Evolutionary conservation across 2,113 vertebrate genomes (phyloP), one percentile per base, ranked within the genome.

Genomic region (Romanogobio albipinnatus): DNA sequence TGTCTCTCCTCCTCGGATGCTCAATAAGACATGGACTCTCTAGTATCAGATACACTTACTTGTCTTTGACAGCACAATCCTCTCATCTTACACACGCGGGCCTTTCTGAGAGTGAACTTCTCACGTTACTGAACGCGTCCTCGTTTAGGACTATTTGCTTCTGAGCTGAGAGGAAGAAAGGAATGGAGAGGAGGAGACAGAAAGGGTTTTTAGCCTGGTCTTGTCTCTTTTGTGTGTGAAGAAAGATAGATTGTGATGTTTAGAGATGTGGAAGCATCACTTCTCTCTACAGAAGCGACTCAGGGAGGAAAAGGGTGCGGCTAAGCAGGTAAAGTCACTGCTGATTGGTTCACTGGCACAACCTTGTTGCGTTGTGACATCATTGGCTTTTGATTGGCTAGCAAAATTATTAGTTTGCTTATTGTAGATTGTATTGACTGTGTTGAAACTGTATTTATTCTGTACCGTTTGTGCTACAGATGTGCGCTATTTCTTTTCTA

Each of bases 81-180:
- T 70, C 79, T 85, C 76, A 19, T 51, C 22, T 66, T 66, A 81
- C 84, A 81, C 68, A 61, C 61, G 87, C 70, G n/a, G 33, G 70
- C 45, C 71, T 81, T 51, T 75, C 62, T 45, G 82, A 76, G 81
- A 43, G 83, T 47, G 53, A 6, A 87, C 61, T 84, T 83, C 83
- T 91, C 89, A 88, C 86, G 87, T 92, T 89, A 82, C 90, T 56
- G 10, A 70, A 61, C 29, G 49, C 24, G 79, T 87, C 86, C 29
- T 33, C 79, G 81, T 87, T 87, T 81, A 79, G 82, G 51, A 62
- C 76, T 24, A 53, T 76, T 53, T 43, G 45, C 33, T 76, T 62
- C 3, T 70, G 14, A 39, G 33, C 45, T 22, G 71, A 33, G 47
- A 45, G 11, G 15, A 39, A 61, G 61, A 76, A 82, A 76, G 58